Evolutionary conservation across 2,888 invertebrate species (phyloP).

Genomic region (Diabrotica balteata): DNA sequence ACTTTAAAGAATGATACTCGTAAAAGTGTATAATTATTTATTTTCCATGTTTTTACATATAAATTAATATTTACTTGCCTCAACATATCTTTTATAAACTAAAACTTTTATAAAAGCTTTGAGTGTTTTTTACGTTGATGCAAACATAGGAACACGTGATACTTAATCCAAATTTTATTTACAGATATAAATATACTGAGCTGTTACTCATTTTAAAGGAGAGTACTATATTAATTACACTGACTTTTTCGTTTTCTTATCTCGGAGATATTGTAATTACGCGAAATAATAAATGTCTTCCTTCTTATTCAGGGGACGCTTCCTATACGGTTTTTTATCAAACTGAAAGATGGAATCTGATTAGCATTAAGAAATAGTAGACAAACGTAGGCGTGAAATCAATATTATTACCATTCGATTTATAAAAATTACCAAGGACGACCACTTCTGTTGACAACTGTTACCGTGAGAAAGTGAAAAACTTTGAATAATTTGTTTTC

Average conservation of each 20-base stretch:
- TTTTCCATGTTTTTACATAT: no score
- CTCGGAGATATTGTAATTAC: no score
- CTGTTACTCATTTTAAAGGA: not conserved
- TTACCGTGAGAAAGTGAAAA: slow-evolving; percentile 20
- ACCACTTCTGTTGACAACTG: slow-evolving; percentile 1
- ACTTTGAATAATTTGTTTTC: slow-evolving; percentile 5
- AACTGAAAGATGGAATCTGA: slow-evolving; percentile 4
- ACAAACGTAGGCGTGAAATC: slow-evolving; percentile 18
- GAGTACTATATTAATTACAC: not conserved
- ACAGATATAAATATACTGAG: not conserved
- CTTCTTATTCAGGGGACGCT: slow-evolving; percentile 5
- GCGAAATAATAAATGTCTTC: slow-evolving; percentile 19
- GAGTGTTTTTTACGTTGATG: no score
- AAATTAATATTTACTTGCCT: no score
- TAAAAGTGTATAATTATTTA: no score
- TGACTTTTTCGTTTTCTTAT: no score
- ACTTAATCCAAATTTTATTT: not conserved
- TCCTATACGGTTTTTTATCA: slow-evolving; percentile 3
- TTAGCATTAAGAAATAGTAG: slow-evolving; percentile 25
- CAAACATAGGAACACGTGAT: no score
- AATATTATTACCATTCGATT: slow-evolving; percentile 12
- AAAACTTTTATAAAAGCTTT: no score
- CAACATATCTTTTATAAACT: no score
- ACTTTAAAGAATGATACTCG: no score
- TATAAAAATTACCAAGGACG: slow-evolving; percentile 17